Conservation (phyloP, 2,797 vertebrate genomes). For the Sebastolobus alascanus region DNA sequence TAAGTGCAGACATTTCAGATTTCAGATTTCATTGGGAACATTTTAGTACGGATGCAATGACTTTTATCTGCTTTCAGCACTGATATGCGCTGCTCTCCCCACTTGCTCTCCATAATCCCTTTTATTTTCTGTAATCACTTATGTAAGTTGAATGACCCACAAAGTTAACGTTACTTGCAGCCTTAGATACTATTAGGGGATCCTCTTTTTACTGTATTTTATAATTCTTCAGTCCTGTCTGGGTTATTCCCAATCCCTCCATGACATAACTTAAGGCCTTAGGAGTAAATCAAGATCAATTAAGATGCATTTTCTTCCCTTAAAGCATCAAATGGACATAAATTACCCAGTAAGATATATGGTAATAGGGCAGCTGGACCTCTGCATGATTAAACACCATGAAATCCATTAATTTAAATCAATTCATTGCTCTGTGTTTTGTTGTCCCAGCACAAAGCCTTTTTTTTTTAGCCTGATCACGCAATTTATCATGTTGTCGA, state of each 20-base stretch:
- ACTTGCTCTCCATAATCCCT: conserved; percentile 19
- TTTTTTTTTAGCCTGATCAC: conserved; percentile 33
- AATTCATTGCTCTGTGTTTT: conserved; percentile 38
- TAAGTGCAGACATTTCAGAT: conserved; percentile 44
- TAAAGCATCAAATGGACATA: conserved; percentile 16
- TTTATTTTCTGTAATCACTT: conserved; percentile 39
- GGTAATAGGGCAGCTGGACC: conserved; percentile 23
- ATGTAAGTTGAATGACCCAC: conserved; percentile 22
- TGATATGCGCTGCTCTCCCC: not conserved
- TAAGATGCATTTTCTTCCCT: conserved; percentile 14
- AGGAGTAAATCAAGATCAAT: conserved; percentile 27
- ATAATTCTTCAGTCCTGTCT: not conserved
- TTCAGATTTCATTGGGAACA: conserved; percentile 9
- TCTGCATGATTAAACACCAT: conserved; percentile 53
- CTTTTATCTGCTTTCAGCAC: conserved; percentile 27
- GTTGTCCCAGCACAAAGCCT: conserved; percentile 13
- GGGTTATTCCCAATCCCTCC: conserved; percentile 11
- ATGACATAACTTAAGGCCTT: not conserved
- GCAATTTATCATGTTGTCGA: conserved; percentile 51
- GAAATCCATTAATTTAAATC: conserved; percentile 62
- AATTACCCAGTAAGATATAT: conserved; percentile 44
- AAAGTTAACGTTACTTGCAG: conserved; percentile 18
- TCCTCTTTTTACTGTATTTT: conserved; percentile 9
- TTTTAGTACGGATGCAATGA: conserved; percentile 30
- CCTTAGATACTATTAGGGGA: not conserved